phyloP scores from a whole-genome alignment of 2,797 vertebrate species.

The Delichon dasypus region DNA sequence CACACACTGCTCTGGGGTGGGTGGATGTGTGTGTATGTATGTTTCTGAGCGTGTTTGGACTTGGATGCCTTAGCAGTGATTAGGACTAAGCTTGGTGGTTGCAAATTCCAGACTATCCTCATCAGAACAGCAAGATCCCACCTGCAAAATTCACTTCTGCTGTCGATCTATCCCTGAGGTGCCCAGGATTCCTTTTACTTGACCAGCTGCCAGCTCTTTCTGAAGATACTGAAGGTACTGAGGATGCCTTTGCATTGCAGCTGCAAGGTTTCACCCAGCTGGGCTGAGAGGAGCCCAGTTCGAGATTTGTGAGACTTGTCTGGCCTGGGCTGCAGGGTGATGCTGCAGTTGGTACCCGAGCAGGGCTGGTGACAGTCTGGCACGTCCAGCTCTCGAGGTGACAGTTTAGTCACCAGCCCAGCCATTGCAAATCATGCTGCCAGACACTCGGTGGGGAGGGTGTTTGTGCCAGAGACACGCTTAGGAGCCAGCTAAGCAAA shows the following conservation, averaged over 20 bases:
- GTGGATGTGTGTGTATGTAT: neutral
- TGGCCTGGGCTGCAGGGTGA: neutral
- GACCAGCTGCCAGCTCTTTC: neutral
- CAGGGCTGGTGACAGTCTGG: neutral
- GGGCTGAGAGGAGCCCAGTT: neutral
- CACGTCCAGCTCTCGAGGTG: accelerated
- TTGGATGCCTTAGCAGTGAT: neutral
- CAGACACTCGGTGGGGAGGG: neutral
- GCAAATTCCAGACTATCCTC: neutral
- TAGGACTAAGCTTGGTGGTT: neutral
- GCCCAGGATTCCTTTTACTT: neutral
- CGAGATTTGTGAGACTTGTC: neutral
- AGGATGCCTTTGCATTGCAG: neutral
- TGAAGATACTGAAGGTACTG: neutral
- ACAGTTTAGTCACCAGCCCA: neutral
- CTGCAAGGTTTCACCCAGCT: neutral
- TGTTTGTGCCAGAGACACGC: neutral
- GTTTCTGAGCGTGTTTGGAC: neutral
- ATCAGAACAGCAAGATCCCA: neutral
- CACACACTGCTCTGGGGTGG: neutral
- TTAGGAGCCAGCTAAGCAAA: neutral
- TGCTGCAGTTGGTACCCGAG: neutral
- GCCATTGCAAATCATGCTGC: neutral
- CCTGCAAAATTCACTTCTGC: neutral
- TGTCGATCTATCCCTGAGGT: neutral